A percentile compares a stretch with the other conserved stretches of the same genome.
Conservation (phyloP, 2,113 vertebrate species). For the Craseonycteris thonglongyai region DNA sequence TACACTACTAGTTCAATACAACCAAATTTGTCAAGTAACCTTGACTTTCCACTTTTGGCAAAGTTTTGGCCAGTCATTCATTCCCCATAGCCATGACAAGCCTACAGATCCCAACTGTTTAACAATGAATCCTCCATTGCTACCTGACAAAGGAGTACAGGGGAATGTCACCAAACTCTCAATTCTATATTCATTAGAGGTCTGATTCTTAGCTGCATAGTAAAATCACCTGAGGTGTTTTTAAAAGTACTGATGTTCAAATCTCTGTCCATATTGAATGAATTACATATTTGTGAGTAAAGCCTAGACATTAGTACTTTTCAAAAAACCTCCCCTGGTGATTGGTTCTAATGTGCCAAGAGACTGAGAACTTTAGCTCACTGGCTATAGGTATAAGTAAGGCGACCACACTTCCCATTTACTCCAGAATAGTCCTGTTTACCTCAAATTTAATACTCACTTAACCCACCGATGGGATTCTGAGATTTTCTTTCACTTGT, state of each 20-base stretch:
- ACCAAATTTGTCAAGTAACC: neutral
- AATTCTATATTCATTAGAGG: conserved; percentile 12
- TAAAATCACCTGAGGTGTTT: conserved; percentile 4
- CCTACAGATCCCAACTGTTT: neutral
- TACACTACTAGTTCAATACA: neutral
- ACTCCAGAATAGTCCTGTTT: neutral
- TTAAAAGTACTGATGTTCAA: neutral
- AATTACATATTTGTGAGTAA: neutral
- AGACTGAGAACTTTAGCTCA: neutral
- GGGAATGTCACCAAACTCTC: neutral
- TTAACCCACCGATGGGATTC: neutral
- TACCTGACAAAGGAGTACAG: neutral
- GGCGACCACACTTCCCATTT: neutral
- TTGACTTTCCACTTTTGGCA: neutral
- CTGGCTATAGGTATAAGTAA: neutral
- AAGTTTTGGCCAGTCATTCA: neutral
- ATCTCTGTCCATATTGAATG: neutral
- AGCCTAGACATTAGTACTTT: neutral
- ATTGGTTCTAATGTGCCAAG: neutral
- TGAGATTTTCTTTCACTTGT: conserved; percentile 9
- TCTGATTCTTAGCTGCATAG: neutral
- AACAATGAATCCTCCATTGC: neutral
- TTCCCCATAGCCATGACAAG: neutral
- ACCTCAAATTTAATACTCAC: neutral
- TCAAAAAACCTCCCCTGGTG: neutral